phyloP scores from a whole-genome alignment of 2,113 vertebrate genomes.

The Smithornis capensis region DNA sequence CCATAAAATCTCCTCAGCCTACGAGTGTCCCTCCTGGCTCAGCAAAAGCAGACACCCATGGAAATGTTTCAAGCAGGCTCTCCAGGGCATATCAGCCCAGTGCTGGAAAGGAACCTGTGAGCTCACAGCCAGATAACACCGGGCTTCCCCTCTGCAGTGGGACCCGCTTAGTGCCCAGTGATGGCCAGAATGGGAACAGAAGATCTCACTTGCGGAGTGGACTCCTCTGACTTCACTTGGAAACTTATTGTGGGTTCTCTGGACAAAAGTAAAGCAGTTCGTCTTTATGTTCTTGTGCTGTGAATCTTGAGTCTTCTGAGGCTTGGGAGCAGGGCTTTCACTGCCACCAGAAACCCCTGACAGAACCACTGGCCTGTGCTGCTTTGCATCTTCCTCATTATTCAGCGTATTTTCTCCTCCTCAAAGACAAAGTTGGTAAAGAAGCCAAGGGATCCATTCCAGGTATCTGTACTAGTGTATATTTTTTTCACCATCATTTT shows the following conservation, averaged over 20 bases:
- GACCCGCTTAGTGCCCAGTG: not conserved
- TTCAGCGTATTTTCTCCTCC: slow-evolving; percentile 26
- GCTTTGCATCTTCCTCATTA: not conserved
- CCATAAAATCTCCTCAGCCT: not conserved
- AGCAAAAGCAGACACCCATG: not conserved
- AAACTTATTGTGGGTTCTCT: not conserved
- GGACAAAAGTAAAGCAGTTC: slow-evolving; percentile 15
- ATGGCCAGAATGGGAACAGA: not conserved
- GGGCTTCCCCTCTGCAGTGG: not conserved
- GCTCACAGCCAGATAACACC: not conserved
- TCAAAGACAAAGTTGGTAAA: slow-evolving; percentile 25
- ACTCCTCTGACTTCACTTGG: not conserved
- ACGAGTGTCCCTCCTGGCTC: not conserved
- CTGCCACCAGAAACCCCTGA: not conserved
- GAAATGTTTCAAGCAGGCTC: not conserved
- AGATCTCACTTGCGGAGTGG: not conserved
- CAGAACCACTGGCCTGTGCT: not conserved
- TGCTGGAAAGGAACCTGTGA: not conserved
- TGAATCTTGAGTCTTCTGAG: not conserved
- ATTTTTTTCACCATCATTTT: slow-evolving; percentile 51
- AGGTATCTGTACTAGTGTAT: slow-evolving; percentile 28
- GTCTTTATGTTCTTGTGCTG: slow-evolving; percentile 1
- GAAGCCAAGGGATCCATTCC: not conserved
- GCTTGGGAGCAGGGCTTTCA: not conserved
- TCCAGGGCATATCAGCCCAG: not conserved